Conservation (phyloP, 2,888 invertebrate genomes). For the Sarcophaga variegata region DNA sequence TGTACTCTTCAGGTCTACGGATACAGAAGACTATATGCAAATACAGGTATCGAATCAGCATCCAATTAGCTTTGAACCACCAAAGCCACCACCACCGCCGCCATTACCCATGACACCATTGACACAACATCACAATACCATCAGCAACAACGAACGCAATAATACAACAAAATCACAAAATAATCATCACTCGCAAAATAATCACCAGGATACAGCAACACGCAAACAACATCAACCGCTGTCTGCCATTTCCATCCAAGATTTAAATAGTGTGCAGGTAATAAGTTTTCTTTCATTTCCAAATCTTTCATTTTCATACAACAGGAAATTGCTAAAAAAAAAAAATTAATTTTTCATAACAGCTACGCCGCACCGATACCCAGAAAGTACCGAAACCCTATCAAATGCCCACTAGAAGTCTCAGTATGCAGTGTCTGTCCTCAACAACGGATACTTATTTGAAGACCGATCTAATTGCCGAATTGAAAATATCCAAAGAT, state of each 20-base stretch:
- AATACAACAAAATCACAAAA: conserved; percentile 73
- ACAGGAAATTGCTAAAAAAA: neutral
- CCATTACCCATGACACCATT: conserved; percentile 83
- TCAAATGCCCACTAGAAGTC: conserved; percentile 91
- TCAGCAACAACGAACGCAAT: conserved; percentile 72
- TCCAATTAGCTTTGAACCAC: conserved; percentile 77
- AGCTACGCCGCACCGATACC: conserved; percentile 87
- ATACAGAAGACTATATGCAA: conserved; percentile 83
- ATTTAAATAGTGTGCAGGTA: conserved; percentile 90
- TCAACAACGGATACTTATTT: conserved; percentile 87
- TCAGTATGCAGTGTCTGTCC: conserved; percentile 88
- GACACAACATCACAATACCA: conserved; percentile 65
- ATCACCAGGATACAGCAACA: conserved; percentile 81
- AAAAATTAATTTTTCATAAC: neutral
- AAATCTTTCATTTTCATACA: neutral
- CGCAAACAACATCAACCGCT: conserved; percentile 88
- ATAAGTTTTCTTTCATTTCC: conserved; percentile 69
- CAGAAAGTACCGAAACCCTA: conserved; percentile 90
- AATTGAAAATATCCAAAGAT: conserved; percentile 95
- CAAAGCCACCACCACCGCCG: conserved; percentile 82
- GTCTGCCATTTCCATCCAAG: conserved; percentile 94
- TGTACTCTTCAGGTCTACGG: conserved; percentile 78
- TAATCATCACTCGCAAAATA: conserved; percentile 75
- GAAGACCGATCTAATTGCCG: conserved; percentile 94
- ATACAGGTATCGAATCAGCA: conserved; percentile 83